Conservation (phyloP, 2,113 vertebrate species). For the Callorhinus ursinus region DNA sequence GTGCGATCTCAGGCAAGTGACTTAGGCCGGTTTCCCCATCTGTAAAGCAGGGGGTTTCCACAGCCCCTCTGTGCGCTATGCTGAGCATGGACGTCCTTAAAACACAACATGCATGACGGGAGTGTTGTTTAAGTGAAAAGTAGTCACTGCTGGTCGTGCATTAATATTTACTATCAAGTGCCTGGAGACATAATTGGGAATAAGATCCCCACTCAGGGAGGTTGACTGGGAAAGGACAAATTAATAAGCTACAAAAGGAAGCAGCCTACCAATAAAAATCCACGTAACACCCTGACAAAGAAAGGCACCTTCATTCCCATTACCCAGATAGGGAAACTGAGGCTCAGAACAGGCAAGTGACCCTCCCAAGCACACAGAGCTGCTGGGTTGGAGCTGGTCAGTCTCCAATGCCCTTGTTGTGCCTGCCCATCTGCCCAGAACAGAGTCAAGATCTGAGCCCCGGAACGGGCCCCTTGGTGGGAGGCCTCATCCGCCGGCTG, state of each 20-base stretch:
- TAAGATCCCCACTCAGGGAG: not conserved
- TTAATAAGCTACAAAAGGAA: not conserved
- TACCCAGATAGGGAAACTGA: not conserved
- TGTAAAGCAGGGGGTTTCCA: not conserved
- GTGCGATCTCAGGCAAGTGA: rapidly evolving
- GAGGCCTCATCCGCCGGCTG: not conserved
- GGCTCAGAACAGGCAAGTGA: not conserved
- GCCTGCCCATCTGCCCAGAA: not conserved
- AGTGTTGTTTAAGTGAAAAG: no score
- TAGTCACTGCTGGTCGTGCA: not conserved
- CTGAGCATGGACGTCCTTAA: rapidly evolving
- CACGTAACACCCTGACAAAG: not conserved
- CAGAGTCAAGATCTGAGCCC: not conserved
- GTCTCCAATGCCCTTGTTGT: not conserved
- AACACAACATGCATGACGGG: rapidly evolving
- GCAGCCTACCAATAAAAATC: not conserved
- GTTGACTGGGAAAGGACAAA: not conserved
- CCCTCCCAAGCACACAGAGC: not conserved
- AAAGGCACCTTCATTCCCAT: not conserved
- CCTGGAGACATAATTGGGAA: not conserved
- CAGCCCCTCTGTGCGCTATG: rapidly evolving
- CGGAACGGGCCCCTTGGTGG: not conserved
- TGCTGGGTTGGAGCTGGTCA: rapidly evolving
- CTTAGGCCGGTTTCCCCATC: not conserved
- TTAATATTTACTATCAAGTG: not conserved